These are phyloP conservation scores for Melitaea cinxia DNA, from an alignment of 1,140 invertebrate species.

Conservation along the genomic window DNA sequence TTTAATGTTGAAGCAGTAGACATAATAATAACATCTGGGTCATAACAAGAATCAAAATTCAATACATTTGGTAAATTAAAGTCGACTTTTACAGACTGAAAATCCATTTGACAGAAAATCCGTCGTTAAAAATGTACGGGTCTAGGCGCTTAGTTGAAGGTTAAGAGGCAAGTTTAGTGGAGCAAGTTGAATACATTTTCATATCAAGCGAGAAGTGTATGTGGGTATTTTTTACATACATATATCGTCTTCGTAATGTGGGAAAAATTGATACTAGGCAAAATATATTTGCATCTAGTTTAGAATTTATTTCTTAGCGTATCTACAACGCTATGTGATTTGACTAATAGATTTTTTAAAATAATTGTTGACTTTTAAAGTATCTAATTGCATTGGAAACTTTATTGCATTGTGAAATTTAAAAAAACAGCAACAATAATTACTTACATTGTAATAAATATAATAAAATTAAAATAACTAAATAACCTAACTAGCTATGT, in stretches of 20 bases:
- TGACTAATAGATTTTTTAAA: too few species aligned
- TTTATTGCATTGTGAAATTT: too few species aligned
- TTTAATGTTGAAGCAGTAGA: not conserved
- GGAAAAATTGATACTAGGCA: not conserved
- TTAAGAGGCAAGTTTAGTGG: conserved; percentile 6
- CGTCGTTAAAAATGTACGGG: conserved; percentile 49
- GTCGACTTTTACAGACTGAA: not conserved
- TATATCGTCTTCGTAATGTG: not conserved
- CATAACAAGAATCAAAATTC: not conserved
- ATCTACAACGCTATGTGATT: too few species aligned
- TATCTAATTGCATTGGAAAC: too few species aligned
- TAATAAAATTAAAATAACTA: not conserved
- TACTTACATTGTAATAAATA: too few species aligned
- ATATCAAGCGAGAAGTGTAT: not conserved
- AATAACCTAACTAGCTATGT: not conserved
- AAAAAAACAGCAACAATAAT: too few species aligned
- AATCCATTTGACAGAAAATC: conserved; percentile 22
- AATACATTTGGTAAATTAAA: conserved; percentile 13
- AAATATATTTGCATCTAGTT: not conserved
- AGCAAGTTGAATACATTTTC: conserved; percentile 13
- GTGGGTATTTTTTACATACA: conserved; percentile 1
- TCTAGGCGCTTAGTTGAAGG: conserved; percentile 4
- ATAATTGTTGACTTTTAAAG: too few species aligned
- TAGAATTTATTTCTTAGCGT: not conserved
- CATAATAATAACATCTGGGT: conserved; percentile 16